Evolutionary conservation across 2,113 vertebrate genomes (phyloP).

Genomic region (Herpetotheres cachinnans): DNA sequence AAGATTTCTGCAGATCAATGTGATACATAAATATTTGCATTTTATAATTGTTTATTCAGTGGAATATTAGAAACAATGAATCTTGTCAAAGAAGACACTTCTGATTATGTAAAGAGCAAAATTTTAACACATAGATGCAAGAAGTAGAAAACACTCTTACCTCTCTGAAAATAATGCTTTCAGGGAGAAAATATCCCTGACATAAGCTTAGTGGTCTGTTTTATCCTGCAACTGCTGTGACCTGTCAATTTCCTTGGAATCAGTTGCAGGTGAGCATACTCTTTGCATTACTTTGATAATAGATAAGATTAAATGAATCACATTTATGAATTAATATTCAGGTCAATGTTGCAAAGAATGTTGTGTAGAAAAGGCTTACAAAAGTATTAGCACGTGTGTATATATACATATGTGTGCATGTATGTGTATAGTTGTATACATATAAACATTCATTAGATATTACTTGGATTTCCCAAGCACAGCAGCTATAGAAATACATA

Average conservation of each 20-base stretch:
- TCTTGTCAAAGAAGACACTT: not conserved
- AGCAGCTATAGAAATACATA: not conserved
- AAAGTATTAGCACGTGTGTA: fast-evolving
- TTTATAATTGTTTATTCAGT: not conserved
- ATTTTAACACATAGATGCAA: not conserved
- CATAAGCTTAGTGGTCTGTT: not conserved
- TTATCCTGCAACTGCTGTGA: not conserved
- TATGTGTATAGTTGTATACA: too few species aligned
- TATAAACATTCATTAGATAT: not conserved
- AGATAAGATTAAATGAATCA: not conserved
- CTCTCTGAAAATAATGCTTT: not conserved
- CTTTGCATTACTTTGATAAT: not conserved
- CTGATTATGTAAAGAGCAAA: fast-evolving
- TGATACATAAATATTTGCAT: not conserved
- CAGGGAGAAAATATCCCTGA: not conserved
- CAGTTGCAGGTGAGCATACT: not conserved
- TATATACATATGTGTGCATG: fast-evolving
- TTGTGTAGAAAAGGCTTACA: not conserved
- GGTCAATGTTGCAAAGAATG: not conserved
- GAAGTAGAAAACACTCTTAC: not conserved
- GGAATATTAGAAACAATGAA: not conserved
- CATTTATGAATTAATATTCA: not conserved
- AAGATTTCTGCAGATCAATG: not conserved
- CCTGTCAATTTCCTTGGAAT: not conserved
- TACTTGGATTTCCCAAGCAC: not conserved